Conservation (phyloP, 2,888 invertebrate species). For the Ischnura elegans region DNA sequence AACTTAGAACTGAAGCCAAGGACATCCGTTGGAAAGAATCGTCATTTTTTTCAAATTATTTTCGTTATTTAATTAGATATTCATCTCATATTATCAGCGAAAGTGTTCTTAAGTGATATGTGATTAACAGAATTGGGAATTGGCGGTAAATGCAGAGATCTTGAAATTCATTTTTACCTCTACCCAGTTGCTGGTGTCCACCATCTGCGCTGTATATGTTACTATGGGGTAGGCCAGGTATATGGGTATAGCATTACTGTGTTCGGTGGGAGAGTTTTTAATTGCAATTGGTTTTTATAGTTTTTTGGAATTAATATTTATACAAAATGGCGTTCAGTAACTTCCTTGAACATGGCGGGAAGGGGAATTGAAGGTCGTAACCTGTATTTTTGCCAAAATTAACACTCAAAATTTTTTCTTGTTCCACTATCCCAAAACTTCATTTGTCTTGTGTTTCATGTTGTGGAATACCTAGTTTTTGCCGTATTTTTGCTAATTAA, state of each 20-base stretch:
- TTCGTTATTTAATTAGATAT: background rate
- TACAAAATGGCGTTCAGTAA: slow-evolving; percentile 72
- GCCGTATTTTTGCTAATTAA: background rate
- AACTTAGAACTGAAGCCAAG: slow-evolving; percentile 49
- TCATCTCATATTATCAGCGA: background rate
- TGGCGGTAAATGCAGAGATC: background rate
- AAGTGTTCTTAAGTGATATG: background rate
- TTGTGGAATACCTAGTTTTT: too few species aligned
- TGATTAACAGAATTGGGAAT: background rate
- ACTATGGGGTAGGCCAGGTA: slow-evolving; percentile 59
- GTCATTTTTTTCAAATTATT: background rate
- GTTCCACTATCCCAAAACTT: background rate
- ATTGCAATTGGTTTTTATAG: slow-evolving; percentile 53
- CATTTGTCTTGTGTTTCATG: background rate
- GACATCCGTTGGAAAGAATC: slow-evolving; percentile 25
- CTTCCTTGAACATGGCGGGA: slow-evolving; percentile 72
- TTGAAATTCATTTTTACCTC: slow-evolving; percentile 40
- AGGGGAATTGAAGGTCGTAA: slow-evolving; percentile 73
- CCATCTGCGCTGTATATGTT: slow-evolving; percentile 66
- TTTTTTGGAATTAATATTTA: slow-evolving; percentile 70
- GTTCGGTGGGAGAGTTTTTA: background rate
- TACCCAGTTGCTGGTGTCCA: background rate
- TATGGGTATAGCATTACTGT: slow-evolving; percentile 59
- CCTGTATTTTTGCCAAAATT: slow-evolving; percentile 55
- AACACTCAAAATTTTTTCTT: background rate